Conservation (phyloP, 2,888 invertebrate species). For the Ethmia dodecea region DNA sequence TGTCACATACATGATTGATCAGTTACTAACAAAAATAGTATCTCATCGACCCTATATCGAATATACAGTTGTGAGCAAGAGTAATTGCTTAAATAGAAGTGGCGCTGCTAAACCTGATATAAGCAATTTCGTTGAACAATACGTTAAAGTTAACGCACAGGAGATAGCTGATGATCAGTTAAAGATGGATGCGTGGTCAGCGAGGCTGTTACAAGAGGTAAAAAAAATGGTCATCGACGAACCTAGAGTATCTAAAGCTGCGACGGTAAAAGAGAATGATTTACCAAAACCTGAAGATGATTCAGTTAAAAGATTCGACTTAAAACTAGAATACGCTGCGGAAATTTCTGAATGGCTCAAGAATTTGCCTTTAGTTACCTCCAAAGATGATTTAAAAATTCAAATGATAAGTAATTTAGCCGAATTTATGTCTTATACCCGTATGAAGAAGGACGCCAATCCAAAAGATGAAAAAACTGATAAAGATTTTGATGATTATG, state of each 20-base stretch:
- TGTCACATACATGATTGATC: conserved; percentile 26
- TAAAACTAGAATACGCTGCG: conserved; percentile 38
- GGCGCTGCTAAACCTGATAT: conserved; percentile 19
- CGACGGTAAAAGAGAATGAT: too few relatives aligned
- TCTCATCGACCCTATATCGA: conserved; percentile 18
- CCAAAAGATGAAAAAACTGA: conserved; percentile 21
- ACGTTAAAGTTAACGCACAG: conserved; percentile 32
- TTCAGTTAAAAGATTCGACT: conserved; percentile 28
- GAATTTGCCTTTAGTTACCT: conserved; percentile 37
- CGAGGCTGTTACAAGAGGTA: conserved; percentile 4
- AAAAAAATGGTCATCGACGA: conserved; percentile 15
- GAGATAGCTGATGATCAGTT: conserved; percentile 41
- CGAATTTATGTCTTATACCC: conserved; percentile 32
- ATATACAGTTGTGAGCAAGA: too few relatives aligned
- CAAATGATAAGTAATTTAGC: conserved; percentile 39
- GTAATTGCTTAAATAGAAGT: too few relatives aligned
- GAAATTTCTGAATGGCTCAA: conserved; percentile 52
- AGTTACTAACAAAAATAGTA: conserved; percentile 26
- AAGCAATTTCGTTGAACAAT: conserved; percentile 42
- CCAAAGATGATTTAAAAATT: conserved; percentile 22
- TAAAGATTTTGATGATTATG: conserved; percentile 28
- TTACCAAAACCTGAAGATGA: conserved; percentile 29
- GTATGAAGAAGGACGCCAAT: conserved; percentile 18
- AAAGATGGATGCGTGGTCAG: conserved; percentile 42
- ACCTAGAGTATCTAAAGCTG: conserved; percentile 22